Conservation (phyloP, 2,797 vertebrate genomes). For the Rallus crepitans region DNA sequence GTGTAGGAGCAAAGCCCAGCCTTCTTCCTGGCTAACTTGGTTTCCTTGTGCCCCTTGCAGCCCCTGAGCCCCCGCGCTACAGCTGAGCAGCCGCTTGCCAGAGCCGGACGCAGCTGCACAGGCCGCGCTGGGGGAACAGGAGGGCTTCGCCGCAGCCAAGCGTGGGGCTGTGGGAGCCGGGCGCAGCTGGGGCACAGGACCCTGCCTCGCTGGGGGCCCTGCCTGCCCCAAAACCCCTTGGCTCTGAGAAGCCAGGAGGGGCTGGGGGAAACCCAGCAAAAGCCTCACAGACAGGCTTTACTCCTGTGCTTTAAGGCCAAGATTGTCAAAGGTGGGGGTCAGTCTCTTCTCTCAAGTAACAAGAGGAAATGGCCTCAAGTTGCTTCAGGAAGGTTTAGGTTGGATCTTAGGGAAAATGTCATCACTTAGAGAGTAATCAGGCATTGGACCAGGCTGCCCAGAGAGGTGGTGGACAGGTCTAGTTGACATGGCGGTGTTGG, state of each 20-base stretch:
- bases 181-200: neutral
- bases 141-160: neutral
- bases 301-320: rapidly evolving
- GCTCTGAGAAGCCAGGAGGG: neutral
- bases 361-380: too few relatives aligned
- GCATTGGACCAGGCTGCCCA: too few relatives aligned
- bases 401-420: too few relatives aligned
- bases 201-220: neutral
- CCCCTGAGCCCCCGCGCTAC: rapidly evolving
- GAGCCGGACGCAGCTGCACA: neutral
- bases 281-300: too few relatives aligned
- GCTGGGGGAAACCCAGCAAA: neutral
- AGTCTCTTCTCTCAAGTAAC: too few relatives aligned
- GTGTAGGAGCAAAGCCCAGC: neutral
- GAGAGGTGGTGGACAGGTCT: too few relatives aligned
- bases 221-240: neutral
- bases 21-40: neutral
- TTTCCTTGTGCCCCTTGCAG: neutral
- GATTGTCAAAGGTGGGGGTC: neutral
- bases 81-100: neutral
- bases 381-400: too few relatives aligned
- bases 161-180: neutral
- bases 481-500: too few relatives aligned
- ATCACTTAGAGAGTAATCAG: too few relatives aligned
- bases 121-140: rapidly evolving